Base-by-base conservation (phyloP, 2,797 vertebrate genomes). In the Spinibarbus caldwelli region DNA sequence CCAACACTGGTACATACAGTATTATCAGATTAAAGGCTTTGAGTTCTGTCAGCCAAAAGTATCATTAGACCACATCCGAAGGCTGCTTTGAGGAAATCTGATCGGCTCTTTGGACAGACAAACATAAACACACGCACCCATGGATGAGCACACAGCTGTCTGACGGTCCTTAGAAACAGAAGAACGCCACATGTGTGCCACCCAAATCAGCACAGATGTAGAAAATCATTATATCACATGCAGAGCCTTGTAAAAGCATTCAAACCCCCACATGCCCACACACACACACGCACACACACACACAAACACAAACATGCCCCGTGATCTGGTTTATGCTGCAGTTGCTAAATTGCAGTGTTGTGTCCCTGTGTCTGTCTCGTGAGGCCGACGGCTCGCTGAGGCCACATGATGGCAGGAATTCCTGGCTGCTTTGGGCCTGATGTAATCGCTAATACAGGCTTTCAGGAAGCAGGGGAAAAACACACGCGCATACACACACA, bases 341-440 rank as follows among this genome's bases (percentile, higher is more conserved):
- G 87, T 85, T 86, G 90, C 89, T 88, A 90, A 90, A 90, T 64
- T 86, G 78, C 90, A 89, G 89, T 89, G 86, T 85, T 49, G 62
- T 90, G 91, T 90, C 73, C 57, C 26, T 87, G 82, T 77, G 79
- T 91, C 83, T 90, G 90, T 92, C 89, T 88, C 43, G 89, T 49
- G 85, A 92, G 90, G 87, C 89, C 66, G 83, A 86, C 41, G 75
- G 87, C 87, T 80, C 88, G 91, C 87, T 82, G 88, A 85, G 85
- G 92, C 91, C 95, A 94, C 94, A 95, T 93, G 93, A 94, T 91
- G 90, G 91, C 90, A 92, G 92, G 91, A 94, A 94, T 95, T 94
- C 90, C 90, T 91, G 92, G 91, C 90, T 92, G 91, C 91, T 91
- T 91, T 81, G 87, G 88, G 90, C 91, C 94, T 92, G 92, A 93